phyloP scores from a whole-genome alignment of 2,888 invertebrate genomes.

The Conops quadrifasciatus region DNA sequence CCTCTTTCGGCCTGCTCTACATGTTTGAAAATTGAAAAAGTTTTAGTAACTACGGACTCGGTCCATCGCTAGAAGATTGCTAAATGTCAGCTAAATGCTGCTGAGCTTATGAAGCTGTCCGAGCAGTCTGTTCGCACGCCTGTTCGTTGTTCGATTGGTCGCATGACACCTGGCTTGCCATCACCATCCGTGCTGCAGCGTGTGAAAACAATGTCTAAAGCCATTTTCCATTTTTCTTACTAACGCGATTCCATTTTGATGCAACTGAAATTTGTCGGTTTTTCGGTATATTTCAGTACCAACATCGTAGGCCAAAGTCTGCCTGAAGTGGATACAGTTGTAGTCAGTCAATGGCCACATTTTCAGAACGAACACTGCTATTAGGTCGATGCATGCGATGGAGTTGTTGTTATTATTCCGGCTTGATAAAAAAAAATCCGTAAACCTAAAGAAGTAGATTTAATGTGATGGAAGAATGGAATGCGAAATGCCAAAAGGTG shows the following conservation, averaged over 20 bases:
- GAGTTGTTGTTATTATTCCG: too few species aligned
- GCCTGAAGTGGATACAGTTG: too few species aligned
- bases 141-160: background rate
- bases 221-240: too few species aligned
- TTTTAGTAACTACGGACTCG: constrained; percentile 2
- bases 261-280: background rate
- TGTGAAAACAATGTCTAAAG: too few species aligned
- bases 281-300: background rate
- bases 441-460: background rate
- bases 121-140: background rate
- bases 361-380: too few species aligned
- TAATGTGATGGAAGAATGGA: background rate
- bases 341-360: too few species aligned
- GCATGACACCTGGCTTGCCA: background rate
- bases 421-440: too few species aligned
- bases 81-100: constrained; percentile 12
- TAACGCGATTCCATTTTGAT: too few species aligned
- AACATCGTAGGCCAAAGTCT: too few species aligned
- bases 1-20: background rate
- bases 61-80: constrained; percentile 6
- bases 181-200: background rate
- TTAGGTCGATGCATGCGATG: too few species aligned
- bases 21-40: constrained; percentile 32
- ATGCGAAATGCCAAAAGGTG: background rate
- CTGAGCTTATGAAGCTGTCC: constrained; percentile 11